A percentile compares a stretch with the other conserved stretches of the same genome.
phyloP scores from a whole-genome alignment of 2,113 vertebrate genomes.

The Polypterus bichir region DNA sequence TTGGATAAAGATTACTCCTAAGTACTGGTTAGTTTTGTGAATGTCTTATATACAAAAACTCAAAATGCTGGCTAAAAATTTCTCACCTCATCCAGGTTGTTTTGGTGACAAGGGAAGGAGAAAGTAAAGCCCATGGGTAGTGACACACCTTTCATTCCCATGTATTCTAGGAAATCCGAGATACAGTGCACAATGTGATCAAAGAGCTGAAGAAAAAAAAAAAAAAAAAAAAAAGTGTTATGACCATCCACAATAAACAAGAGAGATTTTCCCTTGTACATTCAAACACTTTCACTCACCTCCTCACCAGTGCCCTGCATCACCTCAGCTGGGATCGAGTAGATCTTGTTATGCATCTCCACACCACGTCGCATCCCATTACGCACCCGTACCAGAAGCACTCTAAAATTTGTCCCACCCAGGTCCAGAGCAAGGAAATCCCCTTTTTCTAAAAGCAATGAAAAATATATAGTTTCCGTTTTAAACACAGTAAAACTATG shows the following conservation, averaged over 20 bases:
- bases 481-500: background rate
- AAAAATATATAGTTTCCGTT: too few relatives aligned
- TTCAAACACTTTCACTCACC: slow-evolving; percentile 39
- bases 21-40: too few relatives aligned
- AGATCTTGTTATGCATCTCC: slow-evolving; percentile 96
- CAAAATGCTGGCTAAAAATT: too few relatives aligned
- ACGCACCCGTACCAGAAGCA: slow-evolving; percentile 74
- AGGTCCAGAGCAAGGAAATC: slow-evolving; percentile 90
- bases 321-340: slow-evolving; percentile 73
- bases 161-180: slow-evolving; percentile 83
- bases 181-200: slow-evolving; percentile 87
- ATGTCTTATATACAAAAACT: too few relatives aligned
- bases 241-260: background rate
- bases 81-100: slow-evolving; percentile 72
- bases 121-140: slow-evolving; percentile 90
- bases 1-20: too few relatives aligned
- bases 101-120: slow-evolving; percentile 90
- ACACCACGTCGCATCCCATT: slow-evolving; percentile 60
- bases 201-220: slow-evolving; percentile 60
- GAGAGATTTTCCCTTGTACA: background rate
- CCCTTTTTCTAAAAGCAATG: slow-evolving; percentile 58
- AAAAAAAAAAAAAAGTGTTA: background rate
- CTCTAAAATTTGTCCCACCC: slow-evolving; percentile 88
- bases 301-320: slow-evolving; percentile 90
- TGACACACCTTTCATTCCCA: slow-evolving; percentile 79